These are phyloP conservation scores for Ivindomyrus marchei DNA, from an alignment of 2,113 vertebrate genomes.

Conservation along the genomic window DNA sequence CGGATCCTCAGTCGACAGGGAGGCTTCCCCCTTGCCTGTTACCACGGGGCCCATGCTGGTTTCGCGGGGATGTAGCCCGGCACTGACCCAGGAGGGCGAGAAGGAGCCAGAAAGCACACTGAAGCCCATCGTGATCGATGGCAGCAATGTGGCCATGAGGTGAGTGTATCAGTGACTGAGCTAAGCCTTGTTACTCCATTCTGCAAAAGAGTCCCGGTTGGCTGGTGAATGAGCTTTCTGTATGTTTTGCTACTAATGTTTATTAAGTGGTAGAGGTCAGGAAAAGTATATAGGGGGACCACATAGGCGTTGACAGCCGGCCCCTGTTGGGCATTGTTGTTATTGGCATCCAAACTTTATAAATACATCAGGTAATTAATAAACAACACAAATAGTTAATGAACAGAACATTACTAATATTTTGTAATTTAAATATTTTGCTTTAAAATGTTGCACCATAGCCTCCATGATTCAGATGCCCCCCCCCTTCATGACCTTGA, in stretches of 20 bases:
- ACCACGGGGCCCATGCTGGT: slow-evolving; percentile 40
- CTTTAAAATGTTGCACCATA: background rate
- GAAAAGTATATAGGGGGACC: background rate
- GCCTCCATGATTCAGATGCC: background rate
- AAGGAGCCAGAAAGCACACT: slow-evolving; percentile 54
- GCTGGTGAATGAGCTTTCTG: background rate
- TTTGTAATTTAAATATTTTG: background rate
- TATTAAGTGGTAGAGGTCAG: background rate
- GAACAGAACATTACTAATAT: background rate
- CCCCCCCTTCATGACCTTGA: background rate
- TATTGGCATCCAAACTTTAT: background rate
- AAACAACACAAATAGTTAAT: background rate
- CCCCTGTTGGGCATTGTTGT: background rate
- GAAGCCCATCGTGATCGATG: slow-evolving; percentile 85
- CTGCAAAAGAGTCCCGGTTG: background rate
- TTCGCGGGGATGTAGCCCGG: slow-evolving; percentile 40
- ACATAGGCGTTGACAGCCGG: background rate
- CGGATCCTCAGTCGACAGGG: slow-evolving; percentile 40
- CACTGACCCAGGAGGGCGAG: slow-evolving; percentile 38
- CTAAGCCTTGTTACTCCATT: background rate
- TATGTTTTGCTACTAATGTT: background rate
- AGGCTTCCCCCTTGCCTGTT: slow-evolving; percentile 37
- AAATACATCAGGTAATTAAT: background rate
- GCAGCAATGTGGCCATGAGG: slow-evolving; percentile 98
- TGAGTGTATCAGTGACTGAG: slow-evolving; percentile 33